These are phyloP conservation scores for Vombatus ursinus DNA, from an alignment of 2,113 vertebrate genomes.

Conservation along the genomic window DNA sequence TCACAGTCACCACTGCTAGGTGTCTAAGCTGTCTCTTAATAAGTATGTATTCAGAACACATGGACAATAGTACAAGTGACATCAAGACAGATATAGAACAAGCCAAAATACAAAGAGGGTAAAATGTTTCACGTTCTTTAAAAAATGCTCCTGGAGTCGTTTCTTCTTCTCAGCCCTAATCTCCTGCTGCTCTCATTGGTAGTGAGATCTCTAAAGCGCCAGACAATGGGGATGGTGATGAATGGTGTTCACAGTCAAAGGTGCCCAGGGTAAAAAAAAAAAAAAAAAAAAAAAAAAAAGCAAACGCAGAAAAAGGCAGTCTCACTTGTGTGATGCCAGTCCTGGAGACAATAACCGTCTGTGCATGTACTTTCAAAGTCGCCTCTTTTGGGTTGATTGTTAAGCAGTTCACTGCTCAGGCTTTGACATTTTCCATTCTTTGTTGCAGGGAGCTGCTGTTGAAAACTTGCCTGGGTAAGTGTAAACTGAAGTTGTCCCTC, in stretches of 20 bases:
- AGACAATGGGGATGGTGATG: slow-evolving; percentile 76
- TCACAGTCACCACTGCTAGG: slow-evolving; percentile 67
- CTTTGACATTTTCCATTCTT: slow-evolving; percentile 63
- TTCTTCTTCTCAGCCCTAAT: slow-evolving; percentile 75
- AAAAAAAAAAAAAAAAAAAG: slow-evolving; percentile 67
- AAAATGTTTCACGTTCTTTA: slow-evolving; percentile 75
- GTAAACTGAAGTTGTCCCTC: slow-evolving; percentile 53
- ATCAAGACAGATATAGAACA: slow-evolving; percentile 76
- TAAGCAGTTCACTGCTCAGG: slow-evolving; percentile 75
- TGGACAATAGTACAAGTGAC: slow-evolving; percentile 55
- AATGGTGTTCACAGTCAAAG: slow-evolving; percentile 78
- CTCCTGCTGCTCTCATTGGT: slow-evolving; percentile 71
- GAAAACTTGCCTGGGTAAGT: slow-evolving; percentile 50
- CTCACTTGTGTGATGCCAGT: slow-evolving; percentile 60
- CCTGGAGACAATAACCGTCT: slow-evolving; percentile 67
- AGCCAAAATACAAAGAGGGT: slow-evolving; percentile 73
- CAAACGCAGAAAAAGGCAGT: slow-evolving; percentile 71
- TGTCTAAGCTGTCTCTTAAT: slow-evolving; percentile 76
- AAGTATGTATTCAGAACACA: slow-evolving; percentile 76
- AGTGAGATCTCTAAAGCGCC: slow-evolving; percentile 76
- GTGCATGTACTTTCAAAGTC: slow-evolving; percentile 70
- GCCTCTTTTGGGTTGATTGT: slow-evolving; percentile 63
- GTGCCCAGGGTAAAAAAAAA: slow-evolving; percentile 70
- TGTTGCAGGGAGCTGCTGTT: slow-evolving; percentile 53
- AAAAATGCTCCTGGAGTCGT: slow-evolving; percentile 72